Base-by-base conservation (phyloP, 2,113 vertebrate species). In the Misgurnus anguillicaudatus region DNA sequence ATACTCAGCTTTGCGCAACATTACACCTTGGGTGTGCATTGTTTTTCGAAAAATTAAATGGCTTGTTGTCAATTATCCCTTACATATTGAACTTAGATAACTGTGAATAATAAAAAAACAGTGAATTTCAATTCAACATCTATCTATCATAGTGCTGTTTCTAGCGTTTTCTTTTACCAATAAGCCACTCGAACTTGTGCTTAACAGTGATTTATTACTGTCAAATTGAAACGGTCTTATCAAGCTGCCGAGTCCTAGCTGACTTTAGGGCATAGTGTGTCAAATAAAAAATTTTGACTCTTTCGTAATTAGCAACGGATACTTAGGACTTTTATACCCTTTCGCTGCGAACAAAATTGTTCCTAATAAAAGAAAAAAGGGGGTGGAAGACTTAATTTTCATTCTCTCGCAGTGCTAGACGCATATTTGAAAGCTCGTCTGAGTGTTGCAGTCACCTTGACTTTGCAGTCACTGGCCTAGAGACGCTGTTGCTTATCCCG, bases 401-500 rank as follows among this genome's bases (percentile, higher is more conserved):
- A 83, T 24, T 73, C 62, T 81, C 73, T 79, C 48, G 51, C 62
- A 61, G 42, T 69, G 75, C 16, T 11, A 48, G 55, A 70, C 68
- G 62, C 38, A 62, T 86, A 55, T 89, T 88, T 90, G 86, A 89
- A 92, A 92, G 90, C 82, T 86, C 83, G 87, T 87, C 87, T 76
- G 85, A 89, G 87, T 89, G 87, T 91, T 90, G 87, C 91, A 93
- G 92, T 93, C 92, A 93, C 92, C 92, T 94, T 94, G 92, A 93
- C 92, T 92, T 93, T 94, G 93, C 89, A 84, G 90, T 90, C 88
- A 89, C 87, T 57, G 61, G 85, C 90, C 87, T 81, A 83, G 85
- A 90, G 82, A 85, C 87, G 90, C 83, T 91, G 89, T 92, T 91
- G 90, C 91, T 94, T 92, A 93, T 93, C 92, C 91, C 82, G 86